A percentile compares a stretch with the other conserved stretches of the same genome.
These are phyloP conservation scores for Phoenoteleia sp. DNA, from an alignment of 2,888 invertebrate species.

Conservation along the genomic window DNA sequence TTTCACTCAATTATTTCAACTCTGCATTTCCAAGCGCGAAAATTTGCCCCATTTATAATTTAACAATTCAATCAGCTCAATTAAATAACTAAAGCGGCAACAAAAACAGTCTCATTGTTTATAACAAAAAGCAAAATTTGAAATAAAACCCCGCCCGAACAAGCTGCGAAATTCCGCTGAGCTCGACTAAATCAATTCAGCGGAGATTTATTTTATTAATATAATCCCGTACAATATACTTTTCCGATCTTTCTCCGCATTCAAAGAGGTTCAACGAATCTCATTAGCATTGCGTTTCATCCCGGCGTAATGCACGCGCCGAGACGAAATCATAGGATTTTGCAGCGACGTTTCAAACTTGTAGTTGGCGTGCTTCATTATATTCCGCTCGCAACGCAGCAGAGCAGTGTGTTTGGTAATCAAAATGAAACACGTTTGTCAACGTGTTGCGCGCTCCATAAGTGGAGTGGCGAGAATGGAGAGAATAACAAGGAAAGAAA, in stretches of 20 bases:
- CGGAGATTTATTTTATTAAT: constrained; percentile 45
- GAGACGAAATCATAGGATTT: constrained; percentile 59
- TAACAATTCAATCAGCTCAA: constrained; percentile 5
- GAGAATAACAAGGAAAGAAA: constrained; percentile 63
- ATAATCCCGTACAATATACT: constrained; percentile 41
- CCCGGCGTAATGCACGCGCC: constrained; percentile 47
- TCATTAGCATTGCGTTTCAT: constrained; percentile 68
- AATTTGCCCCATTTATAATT: constrained; percentile 1
- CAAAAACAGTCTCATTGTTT: constrained; percentile 13
- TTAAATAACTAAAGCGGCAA: constrained; percentile 2
- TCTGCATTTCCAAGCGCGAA: too few relatives aligned
- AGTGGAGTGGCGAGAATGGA: constrained; percentile 46
- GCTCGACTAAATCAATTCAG: constrained; percentile 30
- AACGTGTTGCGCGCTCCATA: constrained; percentile 64
- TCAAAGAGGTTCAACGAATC: constrained; percentile 57
- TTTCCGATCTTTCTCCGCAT: constrained; percentile 33
- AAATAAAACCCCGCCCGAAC: constrained; percentile 1
- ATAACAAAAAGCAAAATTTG: constrained; percentile 29
- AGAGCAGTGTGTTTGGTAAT: constrained; percentile 61
- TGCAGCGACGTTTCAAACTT: constrained; percentile 40
- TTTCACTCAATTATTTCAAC: too few relatives aligned
- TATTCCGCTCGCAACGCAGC: constrained; percentile 56
- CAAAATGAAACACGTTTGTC: constrained; percentile 72
- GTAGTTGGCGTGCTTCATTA: constrained; percentile 65
- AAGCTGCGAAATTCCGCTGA: not conserved